Evolutionary conservation across 2,113 vertebrate genomes (phyloP).

Genomic region (Hystrix cristata): DNA sequence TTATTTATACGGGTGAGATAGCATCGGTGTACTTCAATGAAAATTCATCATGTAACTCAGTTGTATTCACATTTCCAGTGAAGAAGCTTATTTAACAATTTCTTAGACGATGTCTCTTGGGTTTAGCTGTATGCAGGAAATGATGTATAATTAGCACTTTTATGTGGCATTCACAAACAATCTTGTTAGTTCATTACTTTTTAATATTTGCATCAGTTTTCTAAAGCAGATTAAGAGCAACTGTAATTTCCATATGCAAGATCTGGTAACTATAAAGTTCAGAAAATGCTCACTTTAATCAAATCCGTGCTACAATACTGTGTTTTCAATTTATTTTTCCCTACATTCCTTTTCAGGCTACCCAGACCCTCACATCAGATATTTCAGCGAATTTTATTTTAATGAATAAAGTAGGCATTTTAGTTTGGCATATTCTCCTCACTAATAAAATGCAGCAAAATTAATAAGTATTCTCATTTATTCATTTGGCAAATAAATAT

Average conservation of each 20-base stretch:
- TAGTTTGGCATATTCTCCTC: background rate
- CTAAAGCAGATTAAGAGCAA: slow-evolving; percentile 87
- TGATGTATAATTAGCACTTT: slow-evolving; percentile 89
- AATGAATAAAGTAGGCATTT: slow-evolving; percentile 54
- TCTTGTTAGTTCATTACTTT: slow-evolving; percentile 90
- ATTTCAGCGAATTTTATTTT: slow-evolving; percentile 75
- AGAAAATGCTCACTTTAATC: slow-evolving; percentile 86
- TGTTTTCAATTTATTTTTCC: slow-evolving; percentile 71
- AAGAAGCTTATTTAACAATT: slow-evolving; percentile 87
- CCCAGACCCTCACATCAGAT: background rate
- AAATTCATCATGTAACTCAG: slow-evolving; percentile 80
- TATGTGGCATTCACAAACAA: slow-evolving; percentile 89
- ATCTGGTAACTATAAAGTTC: slow-evolving; percentile 84
- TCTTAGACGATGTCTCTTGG: slow-evolving; percentile 83
- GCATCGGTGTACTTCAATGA: slow-evolving; percentile 46
- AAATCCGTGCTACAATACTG: slow-evolving; percentile 74
- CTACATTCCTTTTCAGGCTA: slow-evolving; percentile 58
- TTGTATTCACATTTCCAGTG: slow-evolving; percentile 77
- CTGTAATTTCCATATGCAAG: slow-evolving; percentile 87
- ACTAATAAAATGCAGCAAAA: slow-evolving; percentile 12
- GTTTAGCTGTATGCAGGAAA: slow-evolving; percentile 86
- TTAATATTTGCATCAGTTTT: slow-evolving; percentile 89
- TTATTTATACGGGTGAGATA: background rate
- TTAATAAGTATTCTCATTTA: slow-evolving; percentile 39
- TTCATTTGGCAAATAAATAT: background rate